phyloP scores from a whole-genome alignment of 1,140 invertebrate species.

The Centruroides sculpturatus region DNA sequence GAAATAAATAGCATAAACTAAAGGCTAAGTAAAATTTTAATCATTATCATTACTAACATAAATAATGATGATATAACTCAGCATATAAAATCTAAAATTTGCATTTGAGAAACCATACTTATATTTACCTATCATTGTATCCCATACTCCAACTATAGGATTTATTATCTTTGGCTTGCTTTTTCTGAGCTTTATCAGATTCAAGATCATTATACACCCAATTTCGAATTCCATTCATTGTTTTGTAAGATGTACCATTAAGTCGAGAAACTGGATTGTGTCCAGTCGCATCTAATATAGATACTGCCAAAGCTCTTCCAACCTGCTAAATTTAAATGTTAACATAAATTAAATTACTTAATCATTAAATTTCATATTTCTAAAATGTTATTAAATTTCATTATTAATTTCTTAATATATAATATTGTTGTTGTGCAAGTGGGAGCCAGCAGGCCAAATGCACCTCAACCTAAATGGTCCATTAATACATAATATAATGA shows the following conservation, averaged over 20 bases:
- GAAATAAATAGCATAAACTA: no score
- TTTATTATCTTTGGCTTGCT: no score
- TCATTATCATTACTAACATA: no score
- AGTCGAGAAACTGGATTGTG: conserved; percentile 62
- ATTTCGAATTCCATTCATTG: conserved; percentile 49
- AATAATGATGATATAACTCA: no score
- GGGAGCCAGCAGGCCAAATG: no score
- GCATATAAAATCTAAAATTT: no score
- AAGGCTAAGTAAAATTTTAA: no score
- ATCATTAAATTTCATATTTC: neutral
- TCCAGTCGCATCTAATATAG: conserved; percentile 62
- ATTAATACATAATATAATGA: neutral
- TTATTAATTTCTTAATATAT: neutral
- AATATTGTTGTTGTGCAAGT: neutral
- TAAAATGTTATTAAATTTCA: neutral
- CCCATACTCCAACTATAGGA: no score
- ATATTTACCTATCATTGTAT: no score
- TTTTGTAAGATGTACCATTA: conserved; percentile 58
- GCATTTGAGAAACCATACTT: no score
- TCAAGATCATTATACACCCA: conserved; percentile 31
- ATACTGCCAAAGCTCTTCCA: conserved; percentile 60
- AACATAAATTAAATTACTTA: neutral
- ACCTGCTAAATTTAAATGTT: conserved; percentile 37
- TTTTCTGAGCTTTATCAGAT: no score
- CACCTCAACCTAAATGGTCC: neutral